These are phyloP conservation scores for Porites lutea DNA, from an alignment of 64 coral and sea anemone genomes.

Conservation along the genomic window DNA sequence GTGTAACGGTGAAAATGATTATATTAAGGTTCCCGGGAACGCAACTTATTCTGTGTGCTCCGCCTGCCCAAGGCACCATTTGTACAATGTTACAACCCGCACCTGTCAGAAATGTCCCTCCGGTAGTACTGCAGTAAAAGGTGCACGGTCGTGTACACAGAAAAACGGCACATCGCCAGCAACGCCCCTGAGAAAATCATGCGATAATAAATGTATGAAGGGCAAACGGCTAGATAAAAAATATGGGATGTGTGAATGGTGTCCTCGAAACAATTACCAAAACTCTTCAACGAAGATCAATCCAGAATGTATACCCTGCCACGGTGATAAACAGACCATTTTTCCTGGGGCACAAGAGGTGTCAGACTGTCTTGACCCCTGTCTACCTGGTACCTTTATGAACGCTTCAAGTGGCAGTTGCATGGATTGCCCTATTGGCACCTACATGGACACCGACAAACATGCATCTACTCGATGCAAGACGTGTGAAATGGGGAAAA, in stretches of 20 bases:
- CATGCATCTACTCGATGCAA: constrained; percentile 29
- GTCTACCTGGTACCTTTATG: constrained; percentile 18
- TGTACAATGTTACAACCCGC: constrained; percentile 7
- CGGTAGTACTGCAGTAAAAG: not conserved
- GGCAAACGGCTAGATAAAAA: constrained; percentile 12
- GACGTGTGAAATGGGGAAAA: constrained; percentile 25
- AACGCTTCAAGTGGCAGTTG: constrained; percentile 11
- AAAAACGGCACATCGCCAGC: not conserved
- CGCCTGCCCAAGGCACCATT: constrained; percentile 24
- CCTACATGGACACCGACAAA: constrained; percentile 41
- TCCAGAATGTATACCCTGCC: constrained; percentile 33
- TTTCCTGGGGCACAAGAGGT: constrained; percentile 20
- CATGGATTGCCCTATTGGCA: constrained; percentile 21
- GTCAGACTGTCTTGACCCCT: constrained; percentile 32
- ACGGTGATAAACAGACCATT: constrained; percentile 27
- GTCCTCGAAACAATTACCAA: constrained; percentile 50
- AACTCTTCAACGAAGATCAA: constrained; percentile 26
- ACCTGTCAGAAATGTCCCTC: constrained; percentile 18
- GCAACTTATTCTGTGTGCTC: constrained; percentile 16
- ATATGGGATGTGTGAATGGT: constrained; percentile 60
- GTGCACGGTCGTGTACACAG: not conserved
- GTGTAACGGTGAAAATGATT: constrained; percentile 1
- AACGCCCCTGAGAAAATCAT: not conserved
- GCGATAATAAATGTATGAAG: constrained; percentile 34
- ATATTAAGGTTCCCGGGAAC: constrained; percentile 10